Percentiles rank a stretch among this genome's conserved stretches.
These are phyloP conservation scores for Pholis gunnellus DNA, from an alignment of 2,113 vertebrate genomes.

Conservation along the genomic window DNA sequence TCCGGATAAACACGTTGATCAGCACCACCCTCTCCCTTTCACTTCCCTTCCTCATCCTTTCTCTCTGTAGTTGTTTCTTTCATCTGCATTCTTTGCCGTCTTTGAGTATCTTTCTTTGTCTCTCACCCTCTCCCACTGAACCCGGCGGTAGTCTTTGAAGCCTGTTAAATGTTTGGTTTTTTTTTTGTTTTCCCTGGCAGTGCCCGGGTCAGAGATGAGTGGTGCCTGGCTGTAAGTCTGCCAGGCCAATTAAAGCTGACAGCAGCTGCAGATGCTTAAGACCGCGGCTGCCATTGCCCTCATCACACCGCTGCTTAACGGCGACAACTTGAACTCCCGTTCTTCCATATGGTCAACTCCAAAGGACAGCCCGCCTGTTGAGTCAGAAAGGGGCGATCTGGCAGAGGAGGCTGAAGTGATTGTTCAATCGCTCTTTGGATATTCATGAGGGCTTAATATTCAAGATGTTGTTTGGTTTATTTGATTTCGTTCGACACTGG, in stretches of 20 bases:
- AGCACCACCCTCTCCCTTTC: constrained; percentile 40
- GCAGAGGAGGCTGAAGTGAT: constrained; percentile 39
- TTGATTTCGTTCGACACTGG: constrained; percentile 38
- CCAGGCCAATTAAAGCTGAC: constrained; percentile 56
- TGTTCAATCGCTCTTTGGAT: constrained; percentile 43
- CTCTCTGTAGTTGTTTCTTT: constrained; percentile 19
- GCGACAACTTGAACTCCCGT: constrained; percentile 34
- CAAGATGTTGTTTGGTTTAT: constrained; percentile 50
- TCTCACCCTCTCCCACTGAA: constrained; percentile 39
- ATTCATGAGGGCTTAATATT: constrained; percentile 58
- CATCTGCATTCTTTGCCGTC: constrained; percentile 23
- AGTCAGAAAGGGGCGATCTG: constrained; percentile 24
- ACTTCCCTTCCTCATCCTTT: constrained; percentile 6
- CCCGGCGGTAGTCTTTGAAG: constrained; percentile 60
- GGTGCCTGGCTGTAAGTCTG: constrained; percentile 49
- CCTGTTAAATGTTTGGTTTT: constrained; percentile 45
- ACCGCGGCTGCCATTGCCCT: not conserved
- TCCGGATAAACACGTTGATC: constrained; percentile 60
- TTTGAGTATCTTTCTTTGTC: constrained; percentile 39
- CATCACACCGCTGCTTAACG: constrained; percentile 25
- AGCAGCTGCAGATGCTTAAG: constrained; percentile 61
- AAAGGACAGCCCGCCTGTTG: constrained; percentile 44
- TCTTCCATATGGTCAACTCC: constrained; percentile 53
- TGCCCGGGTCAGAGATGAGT: constrained; percentile 60
- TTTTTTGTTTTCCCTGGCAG: constrained; percentile 11